phyloP scores from a whole-genome alignment of 1,140 invertebrate species.

The Wasmannia auropunctata region DNA sequence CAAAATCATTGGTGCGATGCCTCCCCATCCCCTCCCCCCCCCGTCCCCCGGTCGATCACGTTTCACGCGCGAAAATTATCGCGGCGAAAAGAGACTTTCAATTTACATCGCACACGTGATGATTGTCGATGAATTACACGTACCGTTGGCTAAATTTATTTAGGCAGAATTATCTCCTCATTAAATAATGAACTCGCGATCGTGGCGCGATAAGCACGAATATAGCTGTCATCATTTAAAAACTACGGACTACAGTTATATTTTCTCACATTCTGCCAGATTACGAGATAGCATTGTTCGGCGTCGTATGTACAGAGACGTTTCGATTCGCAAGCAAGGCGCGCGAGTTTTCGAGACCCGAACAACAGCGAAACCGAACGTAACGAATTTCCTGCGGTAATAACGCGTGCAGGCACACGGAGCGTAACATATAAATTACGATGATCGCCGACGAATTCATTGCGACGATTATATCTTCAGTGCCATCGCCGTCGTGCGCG shows the following conservation, averaged over 20 bases:
- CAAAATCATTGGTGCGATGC: too few species aligned
- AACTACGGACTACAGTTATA: slow-evolving; percentile 10
- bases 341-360: too few species aligned
- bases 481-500: not conserved
- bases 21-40: too few species aligned
- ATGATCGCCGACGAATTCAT: not conserved
- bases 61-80: not conserved
- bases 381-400: slow-evolving; percentile 6
- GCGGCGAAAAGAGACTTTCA: not conserved
- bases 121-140: not conserved
- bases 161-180: not conserved
- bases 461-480: slow-evolving; percentile 13
- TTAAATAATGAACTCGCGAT: slow-evolving; percentile 10
- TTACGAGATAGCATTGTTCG: slow-evolving; percentile 8
- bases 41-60: not conserved
- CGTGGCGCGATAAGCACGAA: not conserved
- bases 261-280: slow-evolving; percentile 15
- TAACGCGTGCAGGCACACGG: not conserved
- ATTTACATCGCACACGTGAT: not conserved
- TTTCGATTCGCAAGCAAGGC: not conserved
- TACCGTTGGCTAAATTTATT: not conserved
- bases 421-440: slow-evolving; percentile 28
- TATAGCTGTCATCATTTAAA: not conserved
- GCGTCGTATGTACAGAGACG: too few species aligned
- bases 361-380: slow-evolving; percentile 6